Base-by-base conservation (phyloP, 1,140 invertebrate genomes). In the Platyura marginata region DNA sequence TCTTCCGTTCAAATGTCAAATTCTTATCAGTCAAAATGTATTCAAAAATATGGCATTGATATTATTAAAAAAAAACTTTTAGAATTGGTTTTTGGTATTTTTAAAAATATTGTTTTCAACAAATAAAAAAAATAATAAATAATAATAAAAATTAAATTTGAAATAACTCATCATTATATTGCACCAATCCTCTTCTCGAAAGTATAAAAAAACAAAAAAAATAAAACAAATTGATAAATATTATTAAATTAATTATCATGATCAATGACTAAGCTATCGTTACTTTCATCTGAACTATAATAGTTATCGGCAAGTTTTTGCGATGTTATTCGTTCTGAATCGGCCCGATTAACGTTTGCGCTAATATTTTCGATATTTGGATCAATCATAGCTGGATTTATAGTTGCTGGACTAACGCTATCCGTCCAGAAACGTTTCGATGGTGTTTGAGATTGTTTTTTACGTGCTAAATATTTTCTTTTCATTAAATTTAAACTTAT, bases 221-320 rank as follows among this genome's bases (percentile, higher is more conserved):
- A n/a, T n/a, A n/a, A n/a, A n/a, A n/a, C n/a, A 46, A 6, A 21
- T 38, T 20, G 49, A 51, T 56, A 39, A 56, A 54, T 22, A 35
- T 22, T 22, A 29, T 41, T 13, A 29, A 36, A 29, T 1, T 5
- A 19, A 10, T 16, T 20, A 1, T 41, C 40, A 8, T 41, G 40
- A 32, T 41, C 40, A 13, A 41, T 41, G 13, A 41, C 40, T 41
- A 41, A 18, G 21, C 40, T 41, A 8, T 44, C 43, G 22, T 40
- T 44, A 18, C 43, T 44, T 34, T 44, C 43, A 19, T 44, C 43
- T 2, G 43, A 44, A 44, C 43, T 44, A 40, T 40, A 44, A 19
- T 38, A 44, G 4, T 33, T 21, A 8, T 44, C 36, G 5, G 37
- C 18, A 2, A 40, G 32, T 11, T 40, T 40, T 8, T 44, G 36